These are phyloP conservation scores for Aplysina aerophoba DNA, from an alignment of 37 sponge, comb jelly and placozoan genomes.

Conservation along the genomic window DNA sequence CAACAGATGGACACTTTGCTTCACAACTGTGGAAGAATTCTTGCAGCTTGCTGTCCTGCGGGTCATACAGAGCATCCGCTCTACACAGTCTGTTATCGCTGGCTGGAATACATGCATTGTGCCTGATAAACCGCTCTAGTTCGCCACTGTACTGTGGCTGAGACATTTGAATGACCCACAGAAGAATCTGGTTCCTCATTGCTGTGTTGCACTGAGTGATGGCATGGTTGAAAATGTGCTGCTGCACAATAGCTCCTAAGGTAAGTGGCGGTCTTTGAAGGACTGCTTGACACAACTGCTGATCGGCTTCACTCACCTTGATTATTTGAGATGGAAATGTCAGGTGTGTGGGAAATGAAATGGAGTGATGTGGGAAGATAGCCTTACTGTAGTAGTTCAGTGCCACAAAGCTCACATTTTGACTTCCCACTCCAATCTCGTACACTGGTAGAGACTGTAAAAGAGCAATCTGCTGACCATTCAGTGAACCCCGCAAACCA, in stretches of 20 bases:
- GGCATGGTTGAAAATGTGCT: constrained; percentile 40
- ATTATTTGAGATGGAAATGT: constrained; percentile 48
- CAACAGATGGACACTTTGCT: constrained; percentile 34
- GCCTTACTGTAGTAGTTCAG: not conserved
- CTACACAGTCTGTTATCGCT: not conserved
- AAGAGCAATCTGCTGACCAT: too few species aligned
- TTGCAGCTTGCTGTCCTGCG: constrained; percentile 26
- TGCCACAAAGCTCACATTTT: constrained; percentile 9
- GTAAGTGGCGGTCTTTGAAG: constrained; percentile 23
- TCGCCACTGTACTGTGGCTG: not conserved
- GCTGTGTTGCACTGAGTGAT: not conserved
- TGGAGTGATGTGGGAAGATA: constrained; percentile 11
- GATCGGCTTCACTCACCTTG: not conserved
- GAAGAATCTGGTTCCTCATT: constrained; percentile 35
- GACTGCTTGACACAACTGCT: not conserved
- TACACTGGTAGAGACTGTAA: constrained; percentile 43
- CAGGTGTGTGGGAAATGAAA: constrained; percentile 10
- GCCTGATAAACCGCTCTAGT: constrained; percentile 1
- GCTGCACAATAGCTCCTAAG: constrained; percentile 17
- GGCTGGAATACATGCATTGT: not conserved
- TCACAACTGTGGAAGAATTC: constrained; percentile 35
- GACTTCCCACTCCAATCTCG: constrained; percentile 42
- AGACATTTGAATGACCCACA: constrained; percentile 45
- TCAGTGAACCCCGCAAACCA: not conserved
- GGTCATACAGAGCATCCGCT: constrained; percentile 43